Conservation (phyloP, 2,797 vertebrate species). For the Acanthurus leucopareius region DNA sequence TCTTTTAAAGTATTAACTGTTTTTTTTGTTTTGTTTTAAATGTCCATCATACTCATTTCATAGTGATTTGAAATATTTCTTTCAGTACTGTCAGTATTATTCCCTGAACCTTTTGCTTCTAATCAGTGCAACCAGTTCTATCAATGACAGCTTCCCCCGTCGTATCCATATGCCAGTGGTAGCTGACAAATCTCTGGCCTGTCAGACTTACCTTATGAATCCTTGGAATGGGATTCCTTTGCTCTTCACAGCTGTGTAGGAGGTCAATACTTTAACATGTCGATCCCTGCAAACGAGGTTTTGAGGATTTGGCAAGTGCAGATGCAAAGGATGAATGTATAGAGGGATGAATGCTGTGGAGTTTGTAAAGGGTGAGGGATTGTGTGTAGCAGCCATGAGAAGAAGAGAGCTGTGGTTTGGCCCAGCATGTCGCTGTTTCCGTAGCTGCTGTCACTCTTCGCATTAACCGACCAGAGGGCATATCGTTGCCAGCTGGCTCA, state of each 20-base stretch:
- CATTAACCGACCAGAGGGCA: conserved; percentile 27
- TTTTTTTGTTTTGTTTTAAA: background rate
- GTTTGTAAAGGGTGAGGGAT: conserved; percentile 58
- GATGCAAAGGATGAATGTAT: background rate
- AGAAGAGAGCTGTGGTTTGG: conserved; percentile 49
- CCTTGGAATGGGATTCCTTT: conserved; percentile 10
- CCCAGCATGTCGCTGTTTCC: conserved; percentile 20
- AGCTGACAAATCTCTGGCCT: conserved; percentile 32
- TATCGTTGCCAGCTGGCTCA: conserved; percentile 23
- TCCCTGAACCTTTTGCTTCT: conserved; percentile 15
- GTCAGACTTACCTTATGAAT: conserved; percentile 25
- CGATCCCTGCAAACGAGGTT: conserved; percentile 41
- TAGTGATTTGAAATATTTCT: conserved; percentile 11
- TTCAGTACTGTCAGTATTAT: background rate
- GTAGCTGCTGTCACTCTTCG: conserved; percentile 34
- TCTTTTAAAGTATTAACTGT: background rate
- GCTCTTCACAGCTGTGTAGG: conserved; percentile 14
- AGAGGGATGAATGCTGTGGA: conserved; percentile 10
- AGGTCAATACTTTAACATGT: conserved; percentile 32
- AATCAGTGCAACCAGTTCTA: conserved; percentile 3
- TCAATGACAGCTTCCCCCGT: background rate
- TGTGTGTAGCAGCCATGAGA: conserved; percentile 31
- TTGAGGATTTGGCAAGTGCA: conserved; percentile 36
- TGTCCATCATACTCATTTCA: conserved; percentile 17
- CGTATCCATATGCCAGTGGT: conserved; percentile 1